Conservation (phyloP, 2,113 vertebrate species). For the Grantiella picta region DNA sequence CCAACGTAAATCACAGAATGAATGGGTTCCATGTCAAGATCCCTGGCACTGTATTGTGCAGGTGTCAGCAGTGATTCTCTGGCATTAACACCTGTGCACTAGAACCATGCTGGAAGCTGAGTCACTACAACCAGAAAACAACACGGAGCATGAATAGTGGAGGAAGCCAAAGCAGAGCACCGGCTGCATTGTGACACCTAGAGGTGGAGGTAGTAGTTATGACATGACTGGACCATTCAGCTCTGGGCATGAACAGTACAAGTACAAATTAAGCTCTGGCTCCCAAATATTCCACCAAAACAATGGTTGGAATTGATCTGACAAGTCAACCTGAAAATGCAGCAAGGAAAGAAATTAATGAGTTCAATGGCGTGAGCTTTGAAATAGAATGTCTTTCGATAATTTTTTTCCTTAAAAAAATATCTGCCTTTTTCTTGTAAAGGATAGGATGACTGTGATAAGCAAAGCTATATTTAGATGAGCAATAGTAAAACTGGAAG, state of each 20-base stretch:
- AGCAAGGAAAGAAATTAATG: background rate
- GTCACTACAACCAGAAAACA: background rate
- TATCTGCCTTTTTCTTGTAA: background rate
- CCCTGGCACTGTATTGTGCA: background rate
- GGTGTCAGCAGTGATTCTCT: background rate
- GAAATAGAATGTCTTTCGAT: background rate
- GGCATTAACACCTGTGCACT: background rate
- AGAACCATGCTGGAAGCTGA: background rate
- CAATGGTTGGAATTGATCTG: background rate
- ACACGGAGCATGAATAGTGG: background rate
- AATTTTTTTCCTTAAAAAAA: background rate
- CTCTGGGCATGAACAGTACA: background rate
- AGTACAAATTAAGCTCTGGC: background rate
- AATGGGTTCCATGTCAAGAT: background rate
- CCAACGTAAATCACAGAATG: background rate
- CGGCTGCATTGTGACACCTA: background rate
- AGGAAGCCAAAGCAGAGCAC: background rate
- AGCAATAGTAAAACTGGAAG: background rate
- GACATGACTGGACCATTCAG: background rate
- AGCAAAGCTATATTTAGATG: background rate
- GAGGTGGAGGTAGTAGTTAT: background rate
- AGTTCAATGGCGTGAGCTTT: background rate
- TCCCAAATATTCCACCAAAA: background rate
- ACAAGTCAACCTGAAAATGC: background rate
- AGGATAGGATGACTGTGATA: background rate